Percentiles rank a stretch among this genome's conserved stretches.
Evolutionary conservation across 1,140 invertebrate genomes (phyloP).

Genomic region (Bombus affinis): DNA sequence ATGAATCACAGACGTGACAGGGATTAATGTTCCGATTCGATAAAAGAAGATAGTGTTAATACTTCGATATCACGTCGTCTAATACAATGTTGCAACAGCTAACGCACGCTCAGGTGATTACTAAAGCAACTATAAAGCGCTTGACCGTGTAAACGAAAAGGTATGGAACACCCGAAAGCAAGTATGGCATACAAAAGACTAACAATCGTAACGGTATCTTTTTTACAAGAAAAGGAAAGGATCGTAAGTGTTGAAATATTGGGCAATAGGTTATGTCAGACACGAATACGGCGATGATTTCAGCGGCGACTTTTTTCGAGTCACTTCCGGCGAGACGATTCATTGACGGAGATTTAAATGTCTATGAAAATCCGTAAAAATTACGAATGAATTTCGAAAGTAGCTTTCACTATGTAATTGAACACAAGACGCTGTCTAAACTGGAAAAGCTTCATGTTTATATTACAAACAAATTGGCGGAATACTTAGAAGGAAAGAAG

Average conservation of each 20-base stretch:
- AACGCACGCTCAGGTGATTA: not conserved
- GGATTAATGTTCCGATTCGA: not conserved
- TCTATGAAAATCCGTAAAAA: too few species aligned
- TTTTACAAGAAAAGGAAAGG: not conserved
- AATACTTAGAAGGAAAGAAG: too few species aligned
- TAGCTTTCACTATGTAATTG: too few species aligned
- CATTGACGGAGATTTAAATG: not conserved
- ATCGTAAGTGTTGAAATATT: not conserved
- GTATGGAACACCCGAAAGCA: not conserved
- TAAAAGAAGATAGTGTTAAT: not conserved
- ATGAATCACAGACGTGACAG: too few species aligned
- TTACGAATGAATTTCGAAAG: too few species aligned
- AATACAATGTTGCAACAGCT: not conserved
- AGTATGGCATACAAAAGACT: not conserved
- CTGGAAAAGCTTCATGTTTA: too few species aligned
- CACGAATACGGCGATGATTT: not conserved
- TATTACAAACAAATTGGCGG: too few species aligned
- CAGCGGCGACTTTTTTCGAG: not conserved
- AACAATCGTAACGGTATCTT: not conserved
- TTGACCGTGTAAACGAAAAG: not conserved
- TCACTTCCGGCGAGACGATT: not conserved
- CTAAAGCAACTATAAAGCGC: not conserved
- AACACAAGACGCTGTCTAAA: too few species aligned
- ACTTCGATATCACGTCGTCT: not conserved
- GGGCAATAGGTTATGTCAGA: not conserved